phyloP scores from a whole-genome alignment of 2,888 invertebrate genomes.

The Lordiphosa andalusiaca region DNA sequence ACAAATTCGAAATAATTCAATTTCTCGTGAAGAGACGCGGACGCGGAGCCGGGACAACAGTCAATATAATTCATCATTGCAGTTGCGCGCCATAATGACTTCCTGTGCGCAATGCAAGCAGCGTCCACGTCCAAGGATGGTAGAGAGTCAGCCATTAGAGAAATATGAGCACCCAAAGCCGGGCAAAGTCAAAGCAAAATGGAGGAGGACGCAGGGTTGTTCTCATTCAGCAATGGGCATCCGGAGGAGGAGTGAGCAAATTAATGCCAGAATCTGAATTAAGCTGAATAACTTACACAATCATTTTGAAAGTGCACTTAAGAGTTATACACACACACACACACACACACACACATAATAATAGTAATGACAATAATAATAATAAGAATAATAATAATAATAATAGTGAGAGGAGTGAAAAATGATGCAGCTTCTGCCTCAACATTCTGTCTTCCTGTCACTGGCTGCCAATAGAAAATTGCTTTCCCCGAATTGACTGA shows the following conservation, averaged over 20 bases:
- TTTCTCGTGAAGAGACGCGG: slow-evolving; percentile 33
- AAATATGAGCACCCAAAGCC: slow-evolving; percentile 71
- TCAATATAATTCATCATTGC: slow-evolving; percentile 68
- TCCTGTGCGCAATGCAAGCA: slow-evolving; percentile 53
- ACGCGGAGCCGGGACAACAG: slow-evolving; percentile 31
- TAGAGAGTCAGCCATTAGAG: slow-evolving; percentile 68
- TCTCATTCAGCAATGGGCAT: slow-evolving; percentile 11
- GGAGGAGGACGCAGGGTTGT: slow-evolving; percentile 39
- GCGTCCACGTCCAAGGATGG: slow-evolving; percentile 12
- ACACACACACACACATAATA: slow-evolving; percentile 20
- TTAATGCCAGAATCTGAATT: slow-evolving; percentile 63
- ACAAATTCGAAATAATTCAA: slow-evolving; percentile 60
- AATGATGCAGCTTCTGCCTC: slow-evolving; percentile 5
- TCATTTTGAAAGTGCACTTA: slow-evolving; percentile 68
- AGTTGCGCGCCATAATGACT: slow-evolving; percentile 72
- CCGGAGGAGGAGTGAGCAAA: slow-evolving; percentile 12
- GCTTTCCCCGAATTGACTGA: slow-evolving; percentile 52
- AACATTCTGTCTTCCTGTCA: slow-evolving; percentile 28
- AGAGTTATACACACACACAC: slow-evolving; percentile 32
- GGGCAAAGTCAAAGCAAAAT: slow-evolving; percentile 48
- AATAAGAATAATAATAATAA: slow-evolving; percentile 33
- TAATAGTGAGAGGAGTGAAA: slow-evolving; percentile 29
- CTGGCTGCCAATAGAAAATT: slow-evolving; percentile 69
- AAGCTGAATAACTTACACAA: slow-evolving; percentile 75
- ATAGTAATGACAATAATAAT: slow-evolving; percentile 28